These are phyloP conservation scores for Platysteira castanea DNA, from an alignment of 2,113 vertebrate species.

Conservation along the genomic window DNA sequence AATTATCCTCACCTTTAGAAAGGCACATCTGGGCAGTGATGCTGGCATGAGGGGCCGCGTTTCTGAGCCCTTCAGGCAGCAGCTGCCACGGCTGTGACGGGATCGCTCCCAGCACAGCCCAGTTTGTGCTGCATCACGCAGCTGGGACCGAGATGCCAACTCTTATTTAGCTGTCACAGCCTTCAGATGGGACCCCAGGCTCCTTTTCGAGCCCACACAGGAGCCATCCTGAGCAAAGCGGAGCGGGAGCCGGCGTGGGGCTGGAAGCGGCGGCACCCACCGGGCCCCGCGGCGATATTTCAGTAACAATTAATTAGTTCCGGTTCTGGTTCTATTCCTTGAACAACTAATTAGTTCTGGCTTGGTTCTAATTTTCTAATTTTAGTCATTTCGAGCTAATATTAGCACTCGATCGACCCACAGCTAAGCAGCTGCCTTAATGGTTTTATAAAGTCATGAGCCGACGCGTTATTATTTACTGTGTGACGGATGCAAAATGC, in stretches of 20 bases:
- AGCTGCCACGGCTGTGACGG: neutral
- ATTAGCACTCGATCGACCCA: neutral
- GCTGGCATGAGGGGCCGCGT: rapidly evolving
- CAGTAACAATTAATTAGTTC: conserved; percentile 57
- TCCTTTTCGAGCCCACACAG: neutral
- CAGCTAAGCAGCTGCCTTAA: neutral
- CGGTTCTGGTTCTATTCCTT: conserved; percentile 47
- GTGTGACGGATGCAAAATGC: neutral
- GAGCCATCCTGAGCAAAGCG: neutral
- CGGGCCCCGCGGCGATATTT: neutral
- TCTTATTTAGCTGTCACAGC: conserved; percentile 2
- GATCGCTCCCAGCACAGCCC: neutral
- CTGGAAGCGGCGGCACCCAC: neutral
- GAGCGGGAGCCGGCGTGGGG: neutral
- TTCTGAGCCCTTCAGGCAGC: neutral
- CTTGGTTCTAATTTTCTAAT: conserved; percentile 42
- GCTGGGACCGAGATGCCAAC: neutral
- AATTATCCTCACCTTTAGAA: neutral
- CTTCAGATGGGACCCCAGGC: neutral
- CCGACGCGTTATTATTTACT: neutral
- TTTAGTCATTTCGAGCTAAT: conserved; percentile 43
- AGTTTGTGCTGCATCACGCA: neutral
- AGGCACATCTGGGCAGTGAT: neutral
- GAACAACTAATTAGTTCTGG: conserved; percentile 47
- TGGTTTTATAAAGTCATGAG: neutral